Base-by-base conservation (phyloP, 2,797 vertebrate species). In the Eleutherodactylus coqui region DNA sequence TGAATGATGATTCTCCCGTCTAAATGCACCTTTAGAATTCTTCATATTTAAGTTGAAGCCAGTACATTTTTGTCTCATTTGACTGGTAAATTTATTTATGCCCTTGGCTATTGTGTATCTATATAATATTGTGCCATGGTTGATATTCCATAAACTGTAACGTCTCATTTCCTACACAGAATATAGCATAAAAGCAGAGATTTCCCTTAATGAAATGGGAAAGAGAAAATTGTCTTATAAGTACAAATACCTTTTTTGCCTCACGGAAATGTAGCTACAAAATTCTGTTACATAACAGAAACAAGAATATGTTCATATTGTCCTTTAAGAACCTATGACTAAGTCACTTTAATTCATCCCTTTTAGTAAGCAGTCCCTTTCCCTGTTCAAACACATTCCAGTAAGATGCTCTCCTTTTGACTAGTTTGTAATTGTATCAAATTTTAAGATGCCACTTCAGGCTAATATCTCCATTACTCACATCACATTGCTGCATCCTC, bases 401-500 rank as follows among this genome's bases (percentile, higher is more conserved):
- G 55, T 73, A 51, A 80, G 70, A 76, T 81, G 34, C 43, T 76
- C 45, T 83, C 38, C 17, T 41, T 81, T 49, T 49, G 29, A 81
- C 21, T 41, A 45, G 62, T 47, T 79, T 81, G 53, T 69, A 62
- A 64, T 84, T 79, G 8, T 75, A 27, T 80, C 16, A 38, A 38
- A 67, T 75, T 72, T 78, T 3, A 82, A 88, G 67, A 88, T 49
- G 38, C 67, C 72, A 43, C 79, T 88, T 75, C 86, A 64, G 75
- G 76, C 81, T 87, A 86, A 83, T 24, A 45, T 38, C 82, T 80
- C 8, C 55, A 86, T 67, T 53, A 4, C 75, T 38, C 81, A 49
- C 34, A 82, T 49, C 16, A 72, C 43, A 60, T 90, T 90, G 14
- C 83, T 85, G 75, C 85, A 85, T 83, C 80, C 82, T 83, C 34